Percentiles rank a stretch among this genome's conserved stretches.
phyloP scores from a whole-genome alignment of 2,888 invertebrate species.

The Drosophila mayaguana region DNA sequence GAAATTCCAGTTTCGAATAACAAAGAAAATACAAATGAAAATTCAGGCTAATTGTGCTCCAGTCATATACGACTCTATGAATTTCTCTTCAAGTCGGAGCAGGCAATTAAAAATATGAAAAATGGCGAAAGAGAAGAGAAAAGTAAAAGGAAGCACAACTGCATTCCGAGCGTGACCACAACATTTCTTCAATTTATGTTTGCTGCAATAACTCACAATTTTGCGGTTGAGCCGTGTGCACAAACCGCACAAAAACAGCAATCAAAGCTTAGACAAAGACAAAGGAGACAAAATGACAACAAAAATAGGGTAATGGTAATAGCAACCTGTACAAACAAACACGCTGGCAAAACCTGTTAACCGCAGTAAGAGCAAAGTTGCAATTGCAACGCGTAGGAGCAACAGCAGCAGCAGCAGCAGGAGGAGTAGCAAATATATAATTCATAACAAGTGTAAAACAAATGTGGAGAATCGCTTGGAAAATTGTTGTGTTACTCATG shows the following conservation, averaged over 20 bases:
- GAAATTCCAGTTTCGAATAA: no score
- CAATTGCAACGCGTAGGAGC: conserved; percentile 20
- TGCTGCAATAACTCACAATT: not conserved
- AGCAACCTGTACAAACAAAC: not conserved
- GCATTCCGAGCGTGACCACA: not conserved
- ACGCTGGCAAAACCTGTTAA: conserved; percentile 13
- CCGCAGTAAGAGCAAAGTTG: conserved; percentile 12
- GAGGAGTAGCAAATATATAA: conserved; percentile 9
- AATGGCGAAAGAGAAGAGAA: not conserved
- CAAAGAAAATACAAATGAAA: not conserved
- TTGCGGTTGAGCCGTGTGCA: not conserved
- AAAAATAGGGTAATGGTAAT: not conserved
- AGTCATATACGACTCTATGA: not conserved
- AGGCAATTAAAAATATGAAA: conserved; percentile 9
- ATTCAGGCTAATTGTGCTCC: not conserved
- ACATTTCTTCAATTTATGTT: conserved; percentile 7
- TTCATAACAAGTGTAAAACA: conserved; percentile 18
- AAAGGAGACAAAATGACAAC: no score
- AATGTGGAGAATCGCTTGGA: conserved; percentile 30
- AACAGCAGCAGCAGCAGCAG: not conserved
- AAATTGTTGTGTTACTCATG: conserved; percentile 21
- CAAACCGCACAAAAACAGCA: conserved; percentile 11
- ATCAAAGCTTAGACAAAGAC: conserved; percentile 11
- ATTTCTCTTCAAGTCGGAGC: not conserved
- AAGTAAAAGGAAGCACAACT: not conserved